A percentile compares a stretch with the other conserved stretches of the same genome.
phyloP scores from a whole-genome alignment of 2,113 vertebrate genomes.

The Callipepla squamata region DNA sequence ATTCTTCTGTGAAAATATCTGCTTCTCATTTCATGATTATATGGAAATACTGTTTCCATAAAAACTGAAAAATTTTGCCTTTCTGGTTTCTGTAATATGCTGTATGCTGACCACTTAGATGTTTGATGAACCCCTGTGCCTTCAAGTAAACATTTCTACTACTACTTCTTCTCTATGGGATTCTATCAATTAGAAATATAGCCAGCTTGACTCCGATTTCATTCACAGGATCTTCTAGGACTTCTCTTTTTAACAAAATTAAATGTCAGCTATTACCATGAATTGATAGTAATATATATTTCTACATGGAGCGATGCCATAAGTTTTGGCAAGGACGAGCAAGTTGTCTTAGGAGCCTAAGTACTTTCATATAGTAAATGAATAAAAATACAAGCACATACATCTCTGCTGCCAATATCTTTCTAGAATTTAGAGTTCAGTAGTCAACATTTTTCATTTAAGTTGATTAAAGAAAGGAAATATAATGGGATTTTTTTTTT shows the following conservation, averaged over 20 bases:
- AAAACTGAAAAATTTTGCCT: not conserved
- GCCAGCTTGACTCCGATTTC: not conserved
- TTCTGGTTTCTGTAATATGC: not conserved
- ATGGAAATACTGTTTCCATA: not conserved
- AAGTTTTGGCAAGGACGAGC: not conserved
- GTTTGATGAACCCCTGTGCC: not conserved
- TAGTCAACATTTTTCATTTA: not conserved
- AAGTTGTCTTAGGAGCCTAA: not conserved
- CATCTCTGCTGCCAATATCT: not conserved
- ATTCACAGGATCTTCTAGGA: not conserved
- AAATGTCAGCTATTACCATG: not conserved
- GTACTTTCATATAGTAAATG: not conserved
- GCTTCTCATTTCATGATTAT: not conserved
- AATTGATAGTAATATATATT: not conserved
- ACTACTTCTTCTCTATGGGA: not conserved
- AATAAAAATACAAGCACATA: not conserved
- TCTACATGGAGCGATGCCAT: not conserved
- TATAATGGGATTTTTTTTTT: not conserved
- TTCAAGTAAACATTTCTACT: not conserved
- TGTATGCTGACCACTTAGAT: not conserved
- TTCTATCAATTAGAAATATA: not conserved
- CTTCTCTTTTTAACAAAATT: not conserved
- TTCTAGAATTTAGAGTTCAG: not conserved
- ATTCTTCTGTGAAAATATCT: not conserved
- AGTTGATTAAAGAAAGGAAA: not conserved